phyloP scores from a whole-genome alignment of 2,888 invertebrate genomes.

The Myopa testacea region DNA sequence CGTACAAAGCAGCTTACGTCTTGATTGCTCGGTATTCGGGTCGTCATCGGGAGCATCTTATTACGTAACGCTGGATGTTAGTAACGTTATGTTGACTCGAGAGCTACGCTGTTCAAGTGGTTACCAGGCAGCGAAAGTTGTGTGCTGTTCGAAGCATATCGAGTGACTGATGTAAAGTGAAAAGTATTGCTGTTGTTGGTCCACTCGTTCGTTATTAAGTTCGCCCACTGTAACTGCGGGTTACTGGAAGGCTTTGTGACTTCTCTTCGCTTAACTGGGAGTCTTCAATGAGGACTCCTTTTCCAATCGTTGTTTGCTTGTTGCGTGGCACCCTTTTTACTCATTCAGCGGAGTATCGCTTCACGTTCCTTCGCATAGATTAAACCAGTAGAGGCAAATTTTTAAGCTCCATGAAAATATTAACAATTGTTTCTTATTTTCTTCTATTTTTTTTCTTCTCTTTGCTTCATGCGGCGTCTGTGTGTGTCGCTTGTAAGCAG shows the following conservation, averaged over 20 bases:
- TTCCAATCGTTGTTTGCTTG: background rate
- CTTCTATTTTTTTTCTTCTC: background rate
- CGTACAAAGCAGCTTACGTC: conserved; percentile 17
- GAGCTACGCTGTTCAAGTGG: background rate
- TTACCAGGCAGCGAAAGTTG: background rate
- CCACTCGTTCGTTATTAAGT: too few relatives aligned
- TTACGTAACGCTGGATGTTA: background rate
- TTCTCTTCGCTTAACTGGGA: background rate
- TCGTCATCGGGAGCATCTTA: background rate
- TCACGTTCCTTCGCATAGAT: conserved; percentile 28
- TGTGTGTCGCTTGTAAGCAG: background rate
- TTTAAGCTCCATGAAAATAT: conserved; percentile 40
- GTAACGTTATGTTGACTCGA: background rate
- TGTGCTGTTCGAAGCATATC: background rate
- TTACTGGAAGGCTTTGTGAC: background rate
- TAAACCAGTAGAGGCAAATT: conserved; percentile 34
- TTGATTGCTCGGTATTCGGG: background rate
- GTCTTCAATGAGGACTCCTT: background rate
- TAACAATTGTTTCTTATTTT: conserved; percentile 27
- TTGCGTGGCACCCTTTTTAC: background rate
- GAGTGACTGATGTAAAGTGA: background rate
- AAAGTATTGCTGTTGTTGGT: too few relatives aligned
- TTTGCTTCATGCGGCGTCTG: background rate
- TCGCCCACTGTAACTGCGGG: background rate
- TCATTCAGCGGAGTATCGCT: background rate